Evolutionary conservation across 1,140 invertebrate genomes (phyloP).

Genomic region (Caenorhabditis brenneri): DNA sequence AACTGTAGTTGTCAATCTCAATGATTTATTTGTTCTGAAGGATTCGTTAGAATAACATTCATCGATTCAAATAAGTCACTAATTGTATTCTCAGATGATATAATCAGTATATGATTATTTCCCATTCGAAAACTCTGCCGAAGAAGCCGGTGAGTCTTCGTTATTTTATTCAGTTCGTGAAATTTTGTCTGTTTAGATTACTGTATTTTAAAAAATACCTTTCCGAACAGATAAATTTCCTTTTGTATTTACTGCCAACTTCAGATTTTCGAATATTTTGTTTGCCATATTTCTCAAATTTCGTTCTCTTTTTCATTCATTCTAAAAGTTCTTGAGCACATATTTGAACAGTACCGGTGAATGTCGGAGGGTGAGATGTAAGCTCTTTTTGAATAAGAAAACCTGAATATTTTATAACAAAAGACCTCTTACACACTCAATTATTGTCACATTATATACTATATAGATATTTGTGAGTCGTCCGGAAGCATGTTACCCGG

Average conservation of each 20-base stretch:
- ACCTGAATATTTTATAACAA: background rate
- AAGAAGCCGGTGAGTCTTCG: too few species aligned
- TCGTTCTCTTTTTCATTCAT: background rate
- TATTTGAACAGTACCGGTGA: constrained; percentile 27
- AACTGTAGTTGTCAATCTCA: constrained; percentile 15
- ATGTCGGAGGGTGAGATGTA: background rate
- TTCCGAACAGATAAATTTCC: background rate
- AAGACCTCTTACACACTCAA: too few species aligned
- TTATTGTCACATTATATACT: background rate
- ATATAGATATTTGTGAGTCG: background rate
- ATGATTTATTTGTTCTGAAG: too few species aligned
- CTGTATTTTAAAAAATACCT: background rate
- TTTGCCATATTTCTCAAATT: constrained; percentile 28
- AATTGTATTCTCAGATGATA: too few species aligned
- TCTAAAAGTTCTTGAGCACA: constrained; percentile 1
- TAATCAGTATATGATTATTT: too few species aligned
- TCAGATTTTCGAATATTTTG: background rate
- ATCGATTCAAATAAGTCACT: too few species aligned
- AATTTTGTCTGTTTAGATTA: too few species aligned
- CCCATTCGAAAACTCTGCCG: too few species aligned
- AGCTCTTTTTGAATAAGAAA: background rate
- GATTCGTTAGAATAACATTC: too few species aligned
- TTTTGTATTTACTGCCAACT: background rate
- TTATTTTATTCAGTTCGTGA: too few species aligned
- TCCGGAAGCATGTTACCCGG: background rate